Evolutionary conservation across 1,140 invertebrate species (phyloP).

Genomic region (Apolygus lucorum): DNA sequence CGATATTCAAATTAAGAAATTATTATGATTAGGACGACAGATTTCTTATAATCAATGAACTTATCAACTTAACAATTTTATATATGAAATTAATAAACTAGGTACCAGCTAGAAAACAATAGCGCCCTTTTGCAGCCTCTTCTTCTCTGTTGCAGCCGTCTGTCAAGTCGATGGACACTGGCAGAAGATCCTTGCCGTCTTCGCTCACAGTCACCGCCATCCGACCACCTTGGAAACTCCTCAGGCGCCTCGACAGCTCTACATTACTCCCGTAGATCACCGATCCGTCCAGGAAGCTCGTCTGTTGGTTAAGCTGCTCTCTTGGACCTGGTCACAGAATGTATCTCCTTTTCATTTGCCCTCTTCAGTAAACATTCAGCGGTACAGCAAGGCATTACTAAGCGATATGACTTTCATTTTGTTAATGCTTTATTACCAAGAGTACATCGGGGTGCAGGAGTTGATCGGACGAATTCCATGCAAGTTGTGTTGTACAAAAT

Average conservation of each 20-base stretch:
- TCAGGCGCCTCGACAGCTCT: slow-evolving; percentile 44
- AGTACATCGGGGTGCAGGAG: slow-evolving; percentile 76
- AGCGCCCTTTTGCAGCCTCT: slow-evolving; percentile 56
- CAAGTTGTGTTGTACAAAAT: slow-evolving; percentile 55
- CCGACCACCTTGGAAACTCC: slow-evolving; percentile 47
- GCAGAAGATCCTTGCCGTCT: slow-evolving; percentile 57
- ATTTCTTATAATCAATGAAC: slow-evolving; percentile 7
- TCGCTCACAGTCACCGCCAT: slow-evolving; percentile 45
- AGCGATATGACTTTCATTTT: too few relatives aligned
- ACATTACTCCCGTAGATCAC: slow-evolving; percentile 65
- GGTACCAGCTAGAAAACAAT: slow-evolving; percentile 67
- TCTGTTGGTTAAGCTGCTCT: slow-evolving; percentile 84
- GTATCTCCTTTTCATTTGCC: too few relatives aligned
- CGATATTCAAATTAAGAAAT: too few relatives aligned
- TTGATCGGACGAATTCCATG: slow-evolving; percentile 76
- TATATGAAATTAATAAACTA: slow-evolving; percentile 4
- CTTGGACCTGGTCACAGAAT: slow-evolving; percentile 58
- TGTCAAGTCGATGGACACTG: slow-evolving; percentile 55
- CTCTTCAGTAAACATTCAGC: too few relatives aligned
- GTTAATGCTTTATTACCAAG: slow-evolving; percentile 49
- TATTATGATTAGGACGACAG: too few relatives aligned
- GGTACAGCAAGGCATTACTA: too few relatives aligned
- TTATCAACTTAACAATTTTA: too few relatives aligned
- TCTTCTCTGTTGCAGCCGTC: slow-evolving; percentile 65
- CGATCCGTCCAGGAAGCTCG: slow-evolving; percentile 84